Evolutionary conservation across 2,888 invertebrate genomes (phyloP).

Genomic region (Aleiodes alternator): DNA sequence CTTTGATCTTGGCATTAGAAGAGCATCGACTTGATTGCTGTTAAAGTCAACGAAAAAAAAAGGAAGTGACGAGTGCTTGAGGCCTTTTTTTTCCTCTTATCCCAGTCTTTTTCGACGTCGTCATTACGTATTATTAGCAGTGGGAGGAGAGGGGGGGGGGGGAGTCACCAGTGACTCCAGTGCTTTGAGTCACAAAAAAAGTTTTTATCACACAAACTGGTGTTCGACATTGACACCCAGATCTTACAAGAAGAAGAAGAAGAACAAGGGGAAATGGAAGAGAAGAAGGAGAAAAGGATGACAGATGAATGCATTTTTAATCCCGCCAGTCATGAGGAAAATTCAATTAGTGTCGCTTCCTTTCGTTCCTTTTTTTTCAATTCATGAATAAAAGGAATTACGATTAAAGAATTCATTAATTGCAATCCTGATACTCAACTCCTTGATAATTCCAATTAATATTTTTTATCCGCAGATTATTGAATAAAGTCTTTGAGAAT

Average conservation of each 20-base stretch:
- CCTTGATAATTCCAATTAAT: neutral
- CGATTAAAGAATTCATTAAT: slow-evolving; percentile 13
- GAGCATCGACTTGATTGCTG: slow-evolving; percentile 7
- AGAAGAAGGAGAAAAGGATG: neutral
- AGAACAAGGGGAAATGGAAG: neutral
- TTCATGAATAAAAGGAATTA: slow-evolving; percentile 26
- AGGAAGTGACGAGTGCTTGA: neutral
- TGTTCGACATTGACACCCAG: neutral
- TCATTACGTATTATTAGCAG: too few relatives aligned
- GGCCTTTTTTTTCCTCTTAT: neutral
- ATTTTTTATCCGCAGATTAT: neutral
- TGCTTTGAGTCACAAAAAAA: too few relatives aligned
- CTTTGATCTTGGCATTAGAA: slow-evolving; percentile 19
- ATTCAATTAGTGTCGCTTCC: slow-evolving; percentile 20
- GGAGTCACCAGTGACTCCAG: too few relatives aligned
- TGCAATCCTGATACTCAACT: slow-evolving; percentile 19
- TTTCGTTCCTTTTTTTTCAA: neutral
- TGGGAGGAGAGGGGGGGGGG: too few relatives aligned
- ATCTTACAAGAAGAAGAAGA: neutral
- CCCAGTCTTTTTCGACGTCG: too few relatives aligned
- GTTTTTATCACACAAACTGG: too few relatives aligned
- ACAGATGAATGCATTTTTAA: slow-evolving; percentile 26
- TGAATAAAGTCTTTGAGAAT: neutral
- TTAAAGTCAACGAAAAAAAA: slow-evolving; percentile 11
- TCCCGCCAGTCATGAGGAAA: slow-evolving; percentile 21